phyloP scores from a whole-genome alignment of 2,797 vertebrate genomes.

The Melanotaenia nigrans region DNA sequence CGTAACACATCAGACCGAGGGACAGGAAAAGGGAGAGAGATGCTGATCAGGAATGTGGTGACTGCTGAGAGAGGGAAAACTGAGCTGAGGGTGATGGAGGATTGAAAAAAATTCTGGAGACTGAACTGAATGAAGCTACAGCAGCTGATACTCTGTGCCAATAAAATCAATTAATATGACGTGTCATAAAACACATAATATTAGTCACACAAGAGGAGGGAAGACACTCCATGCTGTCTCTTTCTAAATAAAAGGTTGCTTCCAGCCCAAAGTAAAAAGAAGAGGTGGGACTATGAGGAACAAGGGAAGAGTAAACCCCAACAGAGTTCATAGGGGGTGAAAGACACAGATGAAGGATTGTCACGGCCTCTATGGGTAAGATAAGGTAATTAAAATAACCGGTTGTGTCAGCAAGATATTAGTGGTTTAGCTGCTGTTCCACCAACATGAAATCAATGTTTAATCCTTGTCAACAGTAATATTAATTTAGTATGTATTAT shows the following conservation, averaged over 20 bases:
- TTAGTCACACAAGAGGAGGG: neutral
- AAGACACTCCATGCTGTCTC: neutral
- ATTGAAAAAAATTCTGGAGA: conserved; percentile 9
- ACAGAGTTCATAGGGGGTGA: neutral
- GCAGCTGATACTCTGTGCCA: neutral
- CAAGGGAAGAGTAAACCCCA: neutral
- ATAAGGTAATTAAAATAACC: conserved; percentile 9
- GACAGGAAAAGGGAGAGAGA: conserved; percentile 38
- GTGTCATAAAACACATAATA: neutral
- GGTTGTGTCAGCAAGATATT: conserved; percentile 47
- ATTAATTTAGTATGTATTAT: neutral
- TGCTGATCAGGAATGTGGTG: conserved; percentile 41
- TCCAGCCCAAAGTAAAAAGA: neutral
- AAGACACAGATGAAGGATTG: conserved; percentile 3
- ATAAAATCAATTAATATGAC: neutral
- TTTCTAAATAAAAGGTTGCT: conserved; percentile 1
- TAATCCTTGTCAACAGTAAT: neutral
- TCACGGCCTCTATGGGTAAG: conserved; percentile 19
- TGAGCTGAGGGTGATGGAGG: neutral
- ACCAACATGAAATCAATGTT: neutral
- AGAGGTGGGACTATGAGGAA: neutral
- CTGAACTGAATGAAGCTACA: neutral
- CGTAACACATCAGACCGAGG: conserved; percentile 41
- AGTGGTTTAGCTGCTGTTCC: conserved; percentile 2
- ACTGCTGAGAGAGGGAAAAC: conserved; percentile 12